phyloP scores from a whole-genome alignment of 2,888 invertebrate species.

The Diaperis boleti region DNA sequence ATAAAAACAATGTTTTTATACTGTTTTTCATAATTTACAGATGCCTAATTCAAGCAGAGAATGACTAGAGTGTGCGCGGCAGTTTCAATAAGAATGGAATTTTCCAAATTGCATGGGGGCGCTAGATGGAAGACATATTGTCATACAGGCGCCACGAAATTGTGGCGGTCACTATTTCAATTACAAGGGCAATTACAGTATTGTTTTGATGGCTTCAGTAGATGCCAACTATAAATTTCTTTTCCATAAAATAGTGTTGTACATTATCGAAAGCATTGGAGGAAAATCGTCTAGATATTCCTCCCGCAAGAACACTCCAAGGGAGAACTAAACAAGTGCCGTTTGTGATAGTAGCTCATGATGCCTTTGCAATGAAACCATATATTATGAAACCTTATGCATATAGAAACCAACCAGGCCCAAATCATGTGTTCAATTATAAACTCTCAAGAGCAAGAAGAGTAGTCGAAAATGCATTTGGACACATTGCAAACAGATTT shows the following conservation, averaged over 20 bases:
- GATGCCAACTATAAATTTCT: slow-evolving; percentile 35
- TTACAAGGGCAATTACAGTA: slow-evolving; percentile 27
- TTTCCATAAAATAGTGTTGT: slow-evolving; percentile 43
- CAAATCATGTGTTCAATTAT: slow-evolving; percentile 45
- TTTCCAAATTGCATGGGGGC: slow-evolving; percentile 29
- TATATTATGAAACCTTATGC: slow-evolving; percentile 46
- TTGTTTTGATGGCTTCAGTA: slow-evolving; percentile 28
- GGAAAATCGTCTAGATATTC: slow-evolving; percentile 43
- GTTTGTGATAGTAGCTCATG: slow-evolving; percentile 46
- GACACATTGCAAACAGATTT: slow-evolving; percentile 44
- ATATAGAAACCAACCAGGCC: slow-evolving; percentile 25
- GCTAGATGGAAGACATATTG: slow-evolving; percentile 32
- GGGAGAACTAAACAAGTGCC: slow-evolving; percentile 39
- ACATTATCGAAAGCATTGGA: slow-evolving; percentile 38
- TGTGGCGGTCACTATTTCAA: slow-evolving; percentile 31
- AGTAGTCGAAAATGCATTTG: slow-evolving; percentile 44
- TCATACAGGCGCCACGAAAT: slow-evolving; percentile 16
- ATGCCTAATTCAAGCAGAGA: too few species aligned
- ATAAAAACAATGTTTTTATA: too few species aligned
- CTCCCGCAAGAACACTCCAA: slow-evolving; percentile 38
- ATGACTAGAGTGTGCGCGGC: too few species aligned
- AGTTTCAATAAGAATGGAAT: too few species aligned
- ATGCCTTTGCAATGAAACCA: slow-evolving; percentile 24
- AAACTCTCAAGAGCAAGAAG: slow-evolving; percentile 38
- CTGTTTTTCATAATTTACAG: too few species aligned